Conservation (phyloP, 2,113 vertebrate species). For the Hippocampus barbouri region DNA sequence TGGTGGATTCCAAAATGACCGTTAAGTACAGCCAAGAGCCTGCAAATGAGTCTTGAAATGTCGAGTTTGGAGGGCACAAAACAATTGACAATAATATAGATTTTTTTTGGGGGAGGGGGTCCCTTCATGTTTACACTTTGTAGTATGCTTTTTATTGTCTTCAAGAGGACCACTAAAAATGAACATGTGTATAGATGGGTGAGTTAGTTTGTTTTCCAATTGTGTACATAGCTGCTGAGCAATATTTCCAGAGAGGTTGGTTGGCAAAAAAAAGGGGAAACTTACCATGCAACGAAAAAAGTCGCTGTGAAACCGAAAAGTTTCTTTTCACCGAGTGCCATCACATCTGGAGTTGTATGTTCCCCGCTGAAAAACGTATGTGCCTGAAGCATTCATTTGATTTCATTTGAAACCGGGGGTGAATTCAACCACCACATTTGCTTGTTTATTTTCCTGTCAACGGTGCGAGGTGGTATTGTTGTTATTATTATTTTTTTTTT, state of each 20-base stretch:
- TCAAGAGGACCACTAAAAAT: conserved; percentile 72
- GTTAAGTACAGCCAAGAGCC: conserved; percentile 46
- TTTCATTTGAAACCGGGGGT: conserved; percentile 5
- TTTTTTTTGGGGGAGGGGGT: conserved; percentile 20
- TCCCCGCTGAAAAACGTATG: conserved; percentile 54
- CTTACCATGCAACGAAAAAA: neutral
- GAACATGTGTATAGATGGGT: conserved; percentile 63
- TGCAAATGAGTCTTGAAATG: conserved; percentile 26
- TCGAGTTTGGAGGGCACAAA: conserved; percentile 9
- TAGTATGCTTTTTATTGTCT: conserved; percentile 49
- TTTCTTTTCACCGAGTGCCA: conserved; percentile 35
- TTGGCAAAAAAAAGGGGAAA: conserved; percentile 23
- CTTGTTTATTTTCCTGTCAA: conserved; percentile 45
- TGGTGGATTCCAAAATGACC: conserved; percentile 44
- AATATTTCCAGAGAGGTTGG: conserved; percentile 68
- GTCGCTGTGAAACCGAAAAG: conserved; percentile 27
- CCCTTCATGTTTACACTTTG: conserved; percentile 62
- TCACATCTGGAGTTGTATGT: conserved; percentile 8
- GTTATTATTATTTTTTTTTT: conserved; percentile 53
- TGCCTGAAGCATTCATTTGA: conserved; percentile 66
- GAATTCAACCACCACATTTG: conserved; percentile 39
- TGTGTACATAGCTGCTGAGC: conserved; percentile 73
- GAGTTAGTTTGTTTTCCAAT: conserved; percentile 57
- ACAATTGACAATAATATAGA: conserved; percentile 30
- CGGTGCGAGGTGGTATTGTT: conserved; percentile 24